Conservation (phyloP, 1,140 invertebrate species). For the Popillia japonica region DNA sequence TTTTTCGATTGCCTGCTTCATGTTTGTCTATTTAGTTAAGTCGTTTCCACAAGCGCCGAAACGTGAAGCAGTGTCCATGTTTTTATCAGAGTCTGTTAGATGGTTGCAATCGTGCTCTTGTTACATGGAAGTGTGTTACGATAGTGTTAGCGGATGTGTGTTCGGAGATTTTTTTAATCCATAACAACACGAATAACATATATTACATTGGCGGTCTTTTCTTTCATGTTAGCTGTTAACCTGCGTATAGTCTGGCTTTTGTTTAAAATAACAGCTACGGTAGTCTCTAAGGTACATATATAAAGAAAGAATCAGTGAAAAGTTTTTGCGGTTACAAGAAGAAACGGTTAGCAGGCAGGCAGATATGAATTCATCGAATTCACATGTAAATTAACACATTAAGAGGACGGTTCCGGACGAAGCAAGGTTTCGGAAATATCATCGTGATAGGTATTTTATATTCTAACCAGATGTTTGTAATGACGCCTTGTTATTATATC, state of each 20-base stretch:
- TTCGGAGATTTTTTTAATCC: too few relatives aligned
- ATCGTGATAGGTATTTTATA: constrained; percentile 47
- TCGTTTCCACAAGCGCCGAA: too few relatives aligned
- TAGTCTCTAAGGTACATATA: background rate
- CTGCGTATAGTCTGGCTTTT: background rate
- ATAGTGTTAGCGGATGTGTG: too few relatives aligned
- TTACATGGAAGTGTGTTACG: too few relatives aligned
- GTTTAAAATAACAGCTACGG: background rate
- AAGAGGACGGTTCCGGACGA: constrained; percentile 24
- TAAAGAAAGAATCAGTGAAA: background rate
- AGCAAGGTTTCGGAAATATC: constrained; percentile 44
- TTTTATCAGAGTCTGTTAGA: too few relatives aligned
- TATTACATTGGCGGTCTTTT: too few relatives aligned
- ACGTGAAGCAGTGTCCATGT: too few relatives aligned
- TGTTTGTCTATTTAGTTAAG: too few relatives aligned
- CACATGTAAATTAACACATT: constrained; percentile 50
- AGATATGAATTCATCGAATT: constrained; percentile 29
- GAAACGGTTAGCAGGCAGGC: constrained; percentile 16
- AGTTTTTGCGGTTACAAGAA: background rate
- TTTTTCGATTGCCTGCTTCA: too few relatives aligned
- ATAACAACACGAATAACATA: too few relatives aligned
- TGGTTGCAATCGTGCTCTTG: too few relatives aligned
- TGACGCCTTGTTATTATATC: constrained; percentile 47
- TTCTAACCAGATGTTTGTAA: constrained; percentile 48
- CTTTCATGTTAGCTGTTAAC: too few relatives aligned